Base-by-base conservation (phyloP, 2,797 vertebrate species). In the Poecilia gillii region DNA sequence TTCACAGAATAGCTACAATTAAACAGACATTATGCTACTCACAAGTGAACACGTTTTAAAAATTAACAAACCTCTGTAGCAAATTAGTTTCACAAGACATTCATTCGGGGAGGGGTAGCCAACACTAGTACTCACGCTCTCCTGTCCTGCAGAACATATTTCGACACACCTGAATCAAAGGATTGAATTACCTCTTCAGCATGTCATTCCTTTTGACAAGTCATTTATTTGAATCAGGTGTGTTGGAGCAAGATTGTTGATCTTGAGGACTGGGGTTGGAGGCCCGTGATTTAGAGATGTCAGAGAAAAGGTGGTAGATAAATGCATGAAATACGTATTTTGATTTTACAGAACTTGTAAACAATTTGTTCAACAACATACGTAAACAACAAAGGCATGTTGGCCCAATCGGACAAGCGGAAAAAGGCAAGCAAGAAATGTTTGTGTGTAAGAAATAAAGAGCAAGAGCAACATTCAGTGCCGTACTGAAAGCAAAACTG, bases 401-500 rank as follows among this genome's bases (percentile, higher is more conserved):
- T 39, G 31, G 20, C 31, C 45, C 23, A 25, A 72, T 45, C 68
- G 7, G 9, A 64, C 41, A 31, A n/a, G 25, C 31, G 53, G 25
- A 7, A 59, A 53, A 28, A 53, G 11, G 62, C 28, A 12, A 70
- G 9, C 13, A 57, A 79, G 9, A 83, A 59, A 76, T 43, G 75
- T 36, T 43, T 46, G 13, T 25, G 33, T 76, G 6, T 9, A 77
- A 39, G 18, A 72, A 72, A 9, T 31, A 75, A 49, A 77, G 11
- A 53, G 33, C 33, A 73, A 18, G 53, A 81, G 20, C 0, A 76
- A 72, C 72, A 73, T 78, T 66, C 68, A 70, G 46, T 72, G 74
- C 62, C 70, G 14, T 73, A 66, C 6, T 36, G 46, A 80, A 73
- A 36, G 51, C 62, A 83, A 18, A 71, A 81, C 57, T 70, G 41